Evolutionary conservation across 2,113 vertebrate species (phyloP), one percentile per base, ranked within the genome.

Genomic region (Calidris pugnax): DNA sequence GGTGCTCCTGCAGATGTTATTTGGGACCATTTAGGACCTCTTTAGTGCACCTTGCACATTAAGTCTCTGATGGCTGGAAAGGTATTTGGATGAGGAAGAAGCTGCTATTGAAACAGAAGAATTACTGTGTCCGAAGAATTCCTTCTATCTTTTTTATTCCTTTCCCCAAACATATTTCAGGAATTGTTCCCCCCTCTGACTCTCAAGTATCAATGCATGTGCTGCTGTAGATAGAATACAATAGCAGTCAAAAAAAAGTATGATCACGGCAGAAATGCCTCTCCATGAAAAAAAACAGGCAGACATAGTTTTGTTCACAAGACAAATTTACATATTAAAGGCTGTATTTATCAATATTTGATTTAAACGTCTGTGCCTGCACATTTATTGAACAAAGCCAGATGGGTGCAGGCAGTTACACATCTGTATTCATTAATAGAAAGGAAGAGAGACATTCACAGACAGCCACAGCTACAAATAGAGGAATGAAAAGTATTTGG

Each of bases 301-400:
- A 90, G 76, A 72, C 6, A 56, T 19, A 67, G 37, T 90, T 92
- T 91, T 91, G 47, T 93, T 94, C 90, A 93, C 56, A 95, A 91
- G 19, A 85, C 20, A 92, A 87, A 96, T 95, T 95, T 97, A 86
- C 85, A 96, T 96, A 97, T 95, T 95, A 95, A 95, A 94, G 91
- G 62, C 53, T 96, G 37, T 95, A 97, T 97, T 97, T 97, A 97
- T 97, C 96, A 97, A 97, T 97, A 97, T 97, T 97, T 97, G 84
- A 97, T 97, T 97, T 96, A 96, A 97, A 91, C 7, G 47, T 94
- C 94, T 96, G 95, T 93, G 95, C 89, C 90, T 88, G 75, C 72
- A 69, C 86, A 85, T 94, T 93, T 97, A 92, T 67, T 94, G 95
- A 95, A 92, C 84, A 95, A 94, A 97, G 93, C 86, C 95, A 97